phyloP scores from a whole-genome alignment of 2,797 vertebrate genomes.

The Rhyacichthys aspro region DNA sequence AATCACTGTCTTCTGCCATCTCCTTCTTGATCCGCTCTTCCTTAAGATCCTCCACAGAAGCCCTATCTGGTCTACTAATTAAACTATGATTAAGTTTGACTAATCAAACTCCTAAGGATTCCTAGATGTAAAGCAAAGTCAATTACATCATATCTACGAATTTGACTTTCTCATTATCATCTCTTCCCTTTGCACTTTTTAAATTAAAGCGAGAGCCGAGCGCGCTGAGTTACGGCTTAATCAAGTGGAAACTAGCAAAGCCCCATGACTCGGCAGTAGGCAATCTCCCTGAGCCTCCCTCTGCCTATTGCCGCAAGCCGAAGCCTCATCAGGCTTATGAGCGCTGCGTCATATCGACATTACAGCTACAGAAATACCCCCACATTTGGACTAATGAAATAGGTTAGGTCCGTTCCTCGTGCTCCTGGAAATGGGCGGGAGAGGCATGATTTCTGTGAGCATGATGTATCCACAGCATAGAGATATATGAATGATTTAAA shows the following conservation, averaged over 20 bases:
- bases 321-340: conserved; percentile 79
- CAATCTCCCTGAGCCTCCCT: conserved; percentile 75
- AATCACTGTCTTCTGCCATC: conserved; percentile 55
- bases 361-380: conserved; percentile 61
- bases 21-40: conserved; percentile 42
- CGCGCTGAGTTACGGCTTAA: conserved; percentile 74
- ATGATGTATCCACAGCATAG: conserved; percentile 50
- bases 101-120: conserved; percentile 78
- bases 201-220: conserved; percentile 77
- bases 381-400: conserved; percentile 68
- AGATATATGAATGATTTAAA: conserved; percentile 77
- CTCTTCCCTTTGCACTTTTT: conserved; percentile 69
- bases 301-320: conserved; percentile 65
- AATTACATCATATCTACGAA: conserved; percentile 82
- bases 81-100: conserved; percentile 77
- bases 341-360: conserved; percentile 72
- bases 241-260: conserved; percentile 83
- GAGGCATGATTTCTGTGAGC: conserved; percentile 41
- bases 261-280: conserved; percentile 74
- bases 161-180: conserved; percentile 83
- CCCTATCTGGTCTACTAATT: conserved; percentile 73
- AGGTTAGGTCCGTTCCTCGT: conserved; percentile 56
- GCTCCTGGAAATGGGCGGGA: conserved; percentile 19
- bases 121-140: conserved; percentile 79
- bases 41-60: conserved; percentile 35